phyloP scores from a whole-genome alignment of 2,113 vertebrate species.

The Mirza zaza region DNA sequence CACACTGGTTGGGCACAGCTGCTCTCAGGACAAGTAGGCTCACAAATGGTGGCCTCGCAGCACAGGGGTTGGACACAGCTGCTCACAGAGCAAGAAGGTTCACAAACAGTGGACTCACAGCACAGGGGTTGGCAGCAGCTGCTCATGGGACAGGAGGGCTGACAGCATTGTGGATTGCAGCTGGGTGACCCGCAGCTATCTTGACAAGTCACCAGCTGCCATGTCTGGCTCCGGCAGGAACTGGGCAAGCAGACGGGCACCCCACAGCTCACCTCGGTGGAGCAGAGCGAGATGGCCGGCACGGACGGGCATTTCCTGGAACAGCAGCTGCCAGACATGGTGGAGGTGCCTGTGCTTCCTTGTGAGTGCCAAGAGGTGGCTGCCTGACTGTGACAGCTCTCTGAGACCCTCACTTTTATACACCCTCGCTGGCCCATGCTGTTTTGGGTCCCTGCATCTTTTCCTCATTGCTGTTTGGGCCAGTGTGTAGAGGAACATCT shows the following conservation, averaged over 20 bases:
- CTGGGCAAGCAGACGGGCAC: constrained; percentile 71
- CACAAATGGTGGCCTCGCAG: background rate
- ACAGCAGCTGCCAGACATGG: constrained; percentile 74
- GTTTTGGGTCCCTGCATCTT: constrained; percentile 42
- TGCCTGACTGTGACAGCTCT: background rate
- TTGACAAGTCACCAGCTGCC: constrained; percentile 74
- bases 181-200: constrained; percentile 51
- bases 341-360: constrained; percentile 41
- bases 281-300: constrained; percentile 73
- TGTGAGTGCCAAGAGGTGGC: background rate
- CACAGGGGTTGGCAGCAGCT: constrained; percentile 2
- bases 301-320: constrained; percentile 67
- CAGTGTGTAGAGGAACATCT: constrained; percentile 54
- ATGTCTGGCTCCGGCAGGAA: constrained; percentile 69
- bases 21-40: background rate
- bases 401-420: constrained; percentile 61
- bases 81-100: background rate
- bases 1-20: constrained; percentile 29
- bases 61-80: constrained; percentile 43
- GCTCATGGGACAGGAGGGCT: background rate
- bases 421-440: background rate
- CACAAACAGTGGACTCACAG: background rate
- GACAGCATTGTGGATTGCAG: constrained; percentile 33
- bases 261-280: constrained; percentile 63
- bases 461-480: constrained; percentile 69